Base-by-base conservation (phyloP, 2,888 invertebrate species). In the Cylloceria caligata region DNA sequence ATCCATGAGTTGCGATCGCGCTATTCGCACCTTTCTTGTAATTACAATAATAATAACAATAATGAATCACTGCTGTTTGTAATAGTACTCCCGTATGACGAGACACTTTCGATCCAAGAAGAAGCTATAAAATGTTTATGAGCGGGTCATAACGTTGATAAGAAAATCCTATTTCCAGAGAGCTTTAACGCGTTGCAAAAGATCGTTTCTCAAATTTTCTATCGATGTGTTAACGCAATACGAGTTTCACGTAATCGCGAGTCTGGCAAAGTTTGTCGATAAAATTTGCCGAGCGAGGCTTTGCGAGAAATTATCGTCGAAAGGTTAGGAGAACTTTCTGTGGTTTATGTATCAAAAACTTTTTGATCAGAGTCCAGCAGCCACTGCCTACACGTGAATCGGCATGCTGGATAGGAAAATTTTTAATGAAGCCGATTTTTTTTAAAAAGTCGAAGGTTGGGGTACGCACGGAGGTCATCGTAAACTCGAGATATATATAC, bases 291-390 rank as follows among this genome's bases (percentile, higher is more conserved):
- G 67, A 21, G 16, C 34, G 36, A 16, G 19, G 21, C 13, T 47
- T 36, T n/a, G 7, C 36, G 42, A 24, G 24, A 60, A 68, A 55
- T 75, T 67, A 60, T 68, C 45, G 36, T 27, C 3, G 19, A 5
- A 3, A 47, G 19, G 45, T 57, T 24, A 21, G 16, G 16, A 34
- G 75, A 11, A 24, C 11, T 21, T 7, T 7, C 19, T 45, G 52
- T 52, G 21, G 64, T 65, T 52, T 55, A 47, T 16, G 24, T 65
- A 34, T 34, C 47, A 13, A 47, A 76, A 60, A 30, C 55, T 75
- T 55, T 60, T 60, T 19, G 60, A 34, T 36, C 13, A 11, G 36
- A 13, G n/a, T 45, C 7, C 73, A 34, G 3, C 24, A 34, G 34
- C 62, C 24, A 49, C 39, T 39, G 39, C 24, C 24, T 27, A 42